Evolutionary conservation across 1,140 invertebrate species (phyloP), one percentile per base, ranked within the genome.

Genomic region (Thaumatotibia leucotreta): DNA sequence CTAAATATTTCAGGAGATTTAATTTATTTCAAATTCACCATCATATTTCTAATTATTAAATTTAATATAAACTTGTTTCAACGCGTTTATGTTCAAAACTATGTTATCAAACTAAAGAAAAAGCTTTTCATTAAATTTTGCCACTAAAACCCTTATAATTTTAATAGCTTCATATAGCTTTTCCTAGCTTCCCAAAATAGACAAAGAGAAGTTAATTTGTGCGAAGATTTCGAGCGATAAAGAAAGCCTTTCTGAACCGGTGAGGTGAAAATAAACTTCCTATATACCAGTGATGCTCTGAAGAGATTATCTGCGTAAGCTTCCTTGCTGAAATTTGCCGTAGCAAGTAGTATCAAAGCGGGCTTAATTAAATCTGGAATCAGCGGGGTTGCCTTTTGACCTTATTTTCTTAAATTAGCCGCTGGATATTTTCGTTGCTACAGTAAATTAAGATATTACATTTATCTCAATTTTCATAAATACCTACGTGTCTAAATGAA

Each of bases 311-410:
- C 39, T 45, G 49, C 10, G n/a, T 58, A 58, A 58, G 52, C 52
- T 58, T 58, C 23, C 52, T 58, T 58, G 24, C 24, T 58, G 23
- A 14, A 29, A 27, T 58, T 27, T 24, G 52, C 24, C 24, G 23
- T 29, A 58, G 52, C 29, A 27, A n/a, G 23, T 58, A 54, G 52
- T 58, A 27, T 58, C 52, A 58, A 58, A 58, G 52, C 52, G 24
- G 14, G 52, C 52, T 58, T 58, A 52, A 58, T 58, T 58, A 58
- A 58, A 58, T 58, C 52, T 27, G 23, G 24, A 58, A 27, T 27
- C 52, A 29, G 52, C 23, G 52, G 23, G 50, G 50, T 35, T 9
- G 49, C 49, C 49, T 52, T 52, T 58, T 27, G 52, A 14, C 52
- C 39, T 45, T 45, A 27, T 58, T 58, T 58, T 58, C 52, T 58